Evolutionary conservation across 2,113 vertebrate genomes (phyloP).

Genomic region (Pterophyllum scalare): DNA sequence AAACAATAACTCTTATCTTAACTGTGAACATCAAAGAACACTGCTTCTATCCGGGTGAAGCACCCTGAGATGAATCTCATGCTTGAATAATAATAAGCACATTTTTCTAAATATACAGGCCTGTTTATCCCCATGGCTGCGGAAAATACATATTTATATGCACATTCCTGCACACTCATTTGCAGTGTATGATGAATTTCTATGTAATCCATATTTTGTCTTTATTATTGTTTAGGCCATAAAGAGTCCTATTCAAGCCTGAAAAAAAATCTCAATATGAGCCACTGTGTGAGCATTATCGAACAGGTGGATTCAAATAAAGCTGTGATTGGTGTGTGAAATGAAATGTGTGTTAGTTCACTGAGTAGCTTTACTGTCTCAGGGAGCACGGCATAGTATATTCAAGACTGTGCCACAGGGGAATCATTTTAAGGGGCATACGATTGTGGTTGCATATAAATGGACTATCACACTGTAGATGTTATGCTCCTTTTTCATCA

Average conservation of each 20-base stretch:
- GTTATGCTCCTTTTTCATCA: slow-evolving; percentile 34
- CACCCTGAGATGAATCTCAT: slow-evolving; percentile 57
- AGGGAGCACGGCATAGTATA: slow-evolving; percentile 20
- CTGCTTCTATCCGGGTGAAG: slow-evolving; percentile 37
- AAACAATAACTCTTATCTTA: slow-evolving; percentile 57
- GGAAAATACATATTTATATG: slow-evolving; percentile 74
- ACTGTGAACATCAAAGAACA: slow-evolving; percentile 65
- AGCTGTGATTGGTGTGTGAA: slow-evolving; percentile 60
- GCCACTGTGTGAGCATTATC: slow-evolving; percentile 58
- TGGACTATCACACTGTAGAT: slow-evolving; percentile 55
- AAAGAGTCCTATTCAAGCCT: slow-evolving; percentile 50
- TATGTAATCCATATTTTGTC: slow-evolving; percentile 73
- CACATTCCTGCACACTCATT: slow-evolving; percentile 53
- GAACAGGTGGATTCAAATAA: slow-evolving; percentile 73
- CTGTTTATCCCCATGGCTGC: slow-evolving; percentile 68
- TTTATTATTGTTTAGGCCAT: slow-evolving; percentile 59
- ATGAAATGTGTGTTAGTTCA: slow-evolving; percentile 70
- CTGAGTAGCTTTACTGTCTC: slow-evolving; percentile 64
- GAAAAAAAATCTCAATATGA: slow-evolving; percentile 60
- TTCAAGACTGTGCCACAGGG: slow-evolving; percentile 36
- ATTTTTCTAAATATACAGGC: slow-evolving; percentile 70
- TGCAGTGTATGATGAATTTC: slow-evolving; percentile 62
- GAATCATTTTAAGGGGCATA: slow-evolving; percentile 42
- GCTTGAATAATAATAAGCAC: slow-evolving; percentile 63
- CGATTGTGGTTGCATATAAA: slow-evolving; percentile 67